phyloP scores from a whole-genome alignment of 2,888 invertebrate species.

The Himalopsyche kuldschensis region DNA sequence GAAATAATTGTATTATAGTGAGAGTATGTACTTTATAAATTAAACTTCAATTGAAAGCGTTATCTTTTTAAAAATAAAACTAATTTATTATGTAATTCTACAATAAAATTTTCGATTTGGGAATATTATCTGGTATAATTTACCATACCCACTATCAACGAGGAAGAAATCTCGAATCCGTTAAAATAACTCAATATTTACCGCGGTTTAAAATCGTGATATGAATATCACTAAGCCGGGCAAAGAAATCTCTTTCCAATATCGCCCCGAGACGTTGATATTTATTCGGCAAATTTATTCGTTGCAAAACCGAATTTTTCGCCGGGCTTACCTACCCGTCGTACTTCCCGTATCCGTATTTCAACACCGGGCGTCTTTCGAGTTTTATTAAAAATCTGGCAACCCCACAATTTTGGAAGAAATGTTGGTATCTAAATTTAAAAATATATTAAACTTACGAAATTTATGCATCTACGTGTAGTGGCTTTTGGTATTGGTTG shows the following conservation, averaged over 20 bases:
- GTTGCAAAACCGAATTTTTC: slow-evolving; percentile 30
- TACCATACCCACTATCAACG: no score
- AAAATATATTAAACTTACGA: background rate
- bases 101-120: no score
- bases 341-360: background rate
- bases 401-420: background rate
- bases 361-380: background rate
- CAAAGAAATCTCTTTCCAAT: background rate
- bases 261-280: slow-evolving; percentile 2
- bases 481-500: background rate
- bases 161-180: background rate
- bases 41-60: no score
- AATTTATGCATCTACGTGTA: background rate
- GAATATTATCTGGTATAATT: no score
- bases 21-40: no score
- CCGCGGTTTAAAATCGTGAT: background rate
- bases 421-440: background rate
- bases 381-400: background rate
- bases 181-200: background rate
- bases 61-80: no score
- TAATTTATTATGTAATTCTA: no score
- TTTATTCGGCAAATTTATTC: slow-evolving; percentile 37
- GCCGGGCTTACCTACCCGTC: background rate
- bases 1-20: no score
- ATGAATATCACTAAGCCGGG: background rate